Evolutionary conservation across 2,113 vertebrate genomes (phyloP), one percentile per base, ranked within the genome.

Genomic region (Thymallus thymallus): DNA sequence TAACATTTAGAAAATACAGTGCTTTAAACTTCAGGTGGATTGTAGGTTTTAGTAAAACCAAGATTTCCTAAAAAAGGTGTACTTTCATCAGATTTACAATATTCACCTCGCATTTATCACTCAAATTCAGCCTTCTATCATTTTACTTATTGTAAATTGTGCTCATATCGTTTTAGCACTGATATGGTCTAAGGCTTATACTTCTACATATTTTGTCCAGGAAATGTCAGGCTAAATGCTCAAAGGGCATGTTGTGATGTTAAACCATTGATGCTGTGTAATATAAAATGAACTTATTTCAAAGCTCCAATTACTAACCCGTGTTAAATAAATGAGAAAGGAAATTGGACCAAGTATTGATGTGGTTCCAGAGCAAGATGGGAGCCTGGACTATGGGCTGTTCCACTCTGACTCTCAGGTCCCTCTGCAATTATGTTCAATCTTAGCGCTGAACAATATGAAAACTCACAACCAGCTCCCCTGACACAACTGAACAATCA

Each of bases 311-410:
- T 41, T 41, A 41, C 10, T 41, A 41, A 75, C 83, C 68, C 71
- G 69, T 87, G 86, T 88, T 83, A 76, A 72, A 80, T 69, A 84
- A 88, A 87, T 84, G 84, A 88, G 84, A 88, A 79, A 84, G 69
- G 80, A 84, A 86, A 90, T 80, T 86, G 77, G 84, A 82, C 35
- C 69, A 70, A 79, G 75, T 73, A 80, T 73, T 71, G 78, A 77
- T 72, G 69, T 69, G 26, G 69, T 80, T 88, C 85, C 77, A 61
- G 66, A 69, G 78, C 61, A 41, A 78, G 76, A 74, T 70, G 66
- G 66, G 68, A 84, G 83, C 76, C 26, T 51, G 65, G 74, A 66
- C 80, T 71, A 22, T 13, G 24, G 80, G 72, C 69, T 64, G 74
- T 30, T 46, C 51, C 16, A 55, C 51, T 20, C 20, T 55, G 51